Evolutionary conservation across 2,113 vertebrate species (phyloP).

Genomic region (Rhodinocichla rosea): DNA sequence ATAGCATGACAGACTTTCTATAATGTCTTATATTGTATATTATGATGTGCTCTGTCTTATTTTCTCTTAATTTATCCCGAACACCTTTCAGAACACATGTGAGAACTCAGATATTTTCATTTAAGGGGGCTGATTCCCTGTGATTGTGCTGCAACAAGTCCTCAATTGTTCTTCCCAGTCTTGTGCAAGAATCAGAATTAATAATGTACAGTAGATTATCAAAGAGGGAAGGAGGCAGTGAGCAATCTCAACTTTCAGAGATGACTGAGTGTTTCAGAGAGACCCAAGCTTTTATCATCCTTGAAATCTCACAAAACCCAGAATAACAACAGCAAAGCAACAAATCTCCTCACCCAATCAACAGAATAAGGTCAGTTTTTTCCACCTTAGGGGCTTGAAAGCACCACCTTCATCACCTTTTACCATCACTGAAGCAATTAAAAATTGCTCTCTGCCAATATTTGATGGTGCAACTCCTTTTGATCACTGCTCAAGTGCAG

Average conservation of each 20-base stretch:
- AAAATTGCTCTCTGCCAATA: background rate
- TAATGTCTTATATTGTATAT: background rate
- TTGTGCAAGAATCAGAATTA: background rate
- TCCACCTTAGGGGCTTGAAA: background rate
- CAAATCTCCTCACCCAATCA: background rate
- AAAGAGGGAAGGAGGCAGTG: background rate
- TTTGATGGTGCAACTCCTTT: conserved; percentile 14
- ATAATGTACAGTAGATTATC: background rate
- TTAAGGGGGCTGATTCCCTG: background rate
- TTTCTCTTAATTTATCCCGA: background rate
- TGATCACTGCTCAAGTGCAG: background rate
- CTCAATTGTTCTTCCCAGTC: background rate
- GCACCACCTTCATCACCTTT: background rate
- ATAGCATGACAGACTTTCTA: background rate
- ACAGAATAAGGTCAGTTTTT: background rate
- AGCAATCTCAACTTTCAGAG: background rate
- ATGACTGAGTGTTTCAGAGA: background rate
- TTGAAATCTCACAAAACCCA: background rate
- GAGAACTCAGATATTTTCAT: background rate
- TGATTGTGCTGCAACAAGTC: background rate
- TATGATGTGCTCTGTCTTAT: background rate
- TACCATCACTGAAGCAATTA: conserved; percentile 29
- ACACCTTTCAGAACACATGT: background rate
- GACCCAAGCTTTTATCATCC: background rate
- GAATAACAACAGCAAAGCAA: background rate